Conservation (phyloP, 2,797 vertebrate species). For the Pangasius djambal region DNA sequence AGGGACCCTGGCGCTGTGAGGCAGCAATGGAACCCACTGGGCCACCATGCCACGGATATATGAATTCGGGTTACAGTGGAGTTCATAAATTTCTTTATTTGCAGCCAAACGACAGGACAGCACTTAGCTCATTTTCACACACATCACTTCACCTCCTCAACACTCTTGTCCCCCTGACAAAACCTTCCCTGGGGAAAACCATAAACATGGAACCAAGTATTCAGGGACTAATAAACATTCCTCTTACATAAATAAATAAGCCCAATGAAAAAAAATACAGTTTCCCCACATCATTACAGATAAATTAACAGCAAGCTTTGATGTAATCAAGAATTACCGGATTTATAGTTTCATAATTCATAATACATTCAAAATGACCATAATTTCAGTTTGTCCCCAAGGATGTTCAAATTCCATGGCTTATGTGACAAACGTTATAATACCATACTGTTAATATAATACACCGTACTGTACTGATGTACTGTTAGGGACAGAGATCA, state of each 20-base stretch:
- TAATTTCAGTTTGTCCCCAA: background rate
- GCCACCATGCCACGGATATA: background rate
- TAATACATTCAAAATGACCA: background rate
- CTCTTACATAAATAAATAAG: background rate
- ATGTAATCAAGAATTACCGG: background rate
- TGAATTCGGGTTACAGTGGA: background rate
- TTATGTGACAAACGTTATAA: background rate
- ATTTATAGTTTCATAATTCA: background rate
- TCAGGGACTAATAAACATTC: background rate
- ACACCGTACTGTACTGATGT: too few species aligned
- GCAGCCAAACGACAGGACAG: background rate
- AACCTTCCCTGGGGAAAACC: background rate
- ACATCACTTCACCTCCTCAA: background rate
- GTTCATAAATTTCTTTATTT: background rate
- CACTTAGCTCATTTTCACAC: background rate
- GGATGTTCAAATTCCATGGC: background rate
- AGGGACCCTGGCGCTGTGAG: background rate
- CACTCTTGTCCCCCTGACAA: background rate
- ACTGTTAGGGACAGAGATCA: background rate
- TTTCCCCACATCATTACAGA: background rate
- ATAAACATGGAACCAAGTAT: background rate
- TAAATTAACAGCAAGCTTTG: background rate
- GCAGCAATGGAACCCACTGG: background rate
- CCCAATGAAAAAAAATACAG: background rate
- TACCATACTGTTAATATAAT: too few species aligned